Evolutionary conservation across 2,888 invertebrate genomes (phyloP).

Genomic region (Conomelus anceps): DNA sequence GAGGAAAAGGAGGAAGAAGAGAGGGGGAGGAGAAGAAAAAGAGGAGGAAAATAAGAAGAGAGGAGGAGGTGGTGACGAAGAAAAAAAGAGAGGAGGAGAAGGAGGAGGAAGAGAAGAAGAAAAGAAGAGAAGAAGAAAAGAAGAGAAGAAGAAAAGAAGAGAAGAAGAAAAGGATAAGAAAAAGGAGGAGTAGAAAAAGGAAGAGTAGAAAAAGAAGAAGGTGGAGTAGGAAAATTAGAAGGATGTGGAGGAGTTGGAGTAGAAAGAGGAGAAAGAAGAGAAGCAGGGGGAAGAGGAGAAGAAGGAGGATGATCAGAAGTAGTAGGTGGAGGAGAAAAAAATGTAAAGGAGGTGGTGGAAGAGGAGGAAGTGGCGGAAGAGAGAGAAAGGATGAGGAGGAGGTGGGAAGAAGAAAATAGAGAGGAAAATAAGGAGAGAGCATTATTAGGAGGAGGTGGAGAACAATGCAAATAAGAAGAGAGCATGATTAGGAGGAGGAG

Average conservation of each 20-base stretch:
- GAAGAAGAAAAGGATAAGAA: conserved; percentile 11
- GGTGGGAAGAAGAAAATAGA: conserved; percentile 25
- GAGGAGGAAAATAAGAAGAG: conserved; percentile 14
- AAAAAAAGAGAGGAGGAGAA: conserved; percentile 14
- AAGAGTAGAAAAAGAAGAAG: conserved; percentile 14
- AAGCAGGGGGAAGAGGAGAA: conserved; percentile 19
- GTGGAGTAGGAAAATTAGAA: conserved; percentile 21
- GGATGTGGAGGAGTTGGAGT: conserved; percentile 16
- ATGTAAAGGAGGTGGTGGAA: conserved; percentile 16
- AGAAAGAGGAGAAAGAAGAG: conserved; percentile 21
- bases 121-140: not conserved
- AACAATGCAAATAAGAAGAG: conserved; percentile 16
- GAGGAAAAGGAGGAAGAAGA: conserved; percentile 23
- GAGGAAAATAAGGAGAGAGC: no score
- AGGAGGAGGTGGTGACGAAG: conserved; percentile 9
- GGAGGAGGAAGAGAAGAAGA: conserved; percentile 19
- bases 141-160: conserved; percentile 1
- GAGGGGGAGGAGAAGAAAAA: conserved; percentile 20
- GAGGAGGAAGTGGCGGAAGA: conserved; percentile 16
- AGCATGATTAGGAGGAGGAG: conserved; percentile 14
- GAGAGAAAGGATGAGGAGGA: conserved; percentile 14
- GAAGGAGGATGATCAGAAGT: conserved; percentile 21
- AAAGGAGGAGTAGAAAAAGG: conserved; percentile 14
- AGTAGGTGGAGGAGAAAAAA: conserved; percentile 23
- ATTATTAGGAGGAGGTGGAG: conserved; percentile 17